Base-by-base conservation (phyloP, 2,797 vertebrate species). In the Melanotaenia trifasciata region DNA sequence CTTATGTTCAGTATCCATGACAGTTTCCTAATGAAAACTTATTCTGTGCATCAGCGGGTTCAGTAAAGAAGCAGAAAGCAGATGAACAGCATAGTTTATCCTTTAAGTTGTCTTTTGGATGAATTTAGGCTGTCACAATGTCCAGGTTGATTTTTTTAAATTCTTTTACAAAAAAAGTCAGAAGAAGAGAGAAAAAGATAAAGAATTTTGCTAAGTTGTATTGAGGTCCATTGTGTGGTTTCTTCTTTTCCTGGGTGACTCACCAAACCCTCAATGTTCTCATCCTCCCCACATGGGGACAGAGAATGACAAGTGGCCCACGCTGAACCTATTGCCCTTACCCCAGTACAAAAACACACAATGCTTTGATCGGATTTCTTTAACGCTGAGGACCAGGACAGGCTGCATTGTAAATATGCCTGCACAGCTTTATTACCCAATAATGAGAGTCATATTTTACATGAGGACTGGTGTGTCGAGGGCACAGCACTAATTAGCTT, bases 371-470 rank as follows among this genome's bases (percentile, higher is more conserved):
- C 16, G 35, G 47, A 47, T 69, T 81, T 79, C 78, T 74, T 64
- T 51, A 70, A 76, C 26, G 14, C 74, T 59, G 64, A 84, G 79
- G 76, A 66, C 57, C 70, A n/a, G 79, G 62, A 68, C 64, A 12
- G 84, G 67, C 82, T 54, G 33, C 69, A 54, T 81, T 83, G 84
- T 91, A 89, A 90, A 91, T 84, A 80, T 84, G 86, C 81, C 80
- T 57, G 81, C 84, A 70, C 83, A 84, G 87, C 87, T 85, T 90
- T 88, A 90, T 85, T 76, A 78, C 70, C 79, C 64, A 64, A 73
- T 93, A 87, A 91, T 90, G 87, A 91, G 88, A 78, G 76, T 81
- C 83, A 80, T 91, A 89, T 91, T 91, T 91, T 90, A 92, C 84
- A 81, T 14, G 45, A 70, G 58, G 82, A 73, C 85, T 64, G 61